A percentile compares a stretch with the other conserved stretches of the same genome.
phyloP scores from a whole-genome alignment of 2,113 vertebrate species.

The Chionis minor region DNA sequence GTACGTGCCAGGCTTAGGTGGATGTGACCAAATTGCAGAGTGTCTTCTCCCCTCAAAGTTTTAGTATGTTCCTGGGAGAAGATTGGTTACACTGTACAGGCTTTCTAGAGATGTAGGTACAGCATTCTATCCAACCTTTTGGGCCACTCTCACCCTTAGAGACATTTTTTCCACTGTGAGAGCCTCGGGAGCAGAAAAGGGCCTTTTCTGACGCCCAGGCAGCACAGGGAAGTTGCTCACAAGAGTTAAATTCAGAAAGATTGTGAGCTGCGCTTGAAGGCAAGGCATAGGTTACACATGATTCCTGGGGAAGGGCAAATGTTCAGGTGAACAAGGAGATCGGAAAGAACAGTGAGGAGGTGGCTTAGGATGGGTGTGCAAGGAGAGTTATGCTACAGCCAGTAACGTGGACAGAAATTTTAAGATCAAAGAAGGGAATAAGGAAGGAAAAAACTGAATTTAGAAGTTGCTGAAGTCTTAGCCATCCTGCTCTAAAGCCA shows the following conservation, averaged over 20 bases:
- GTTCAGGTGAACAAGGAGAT: neutral
- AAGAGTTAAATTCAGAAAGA: neutral
- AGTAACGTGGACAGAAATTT: neutral
- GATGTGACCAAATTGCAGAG: neutral
- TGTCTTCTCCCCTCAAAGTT: neutral
- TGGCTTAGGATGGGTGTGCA: neutral
- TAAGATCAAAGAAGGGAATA: neutral
- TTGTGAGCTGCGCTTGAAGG: neutral
- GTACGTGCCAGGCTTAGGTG: neutral
- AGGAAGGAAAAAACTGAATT: neutral
- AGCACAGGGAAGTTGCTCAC: neutral
- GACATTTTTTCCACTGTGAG: neutral
- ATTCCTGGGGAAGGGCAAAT: neutral
- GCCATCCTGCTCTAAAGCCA: neutral
- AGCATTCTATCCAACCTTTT: neutral
- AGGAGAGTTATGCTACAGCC: neutral
- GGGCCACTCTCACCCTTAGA: neutral
- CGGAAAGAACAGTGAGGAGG: neutral
- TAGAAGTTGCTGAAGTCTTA: neutral
- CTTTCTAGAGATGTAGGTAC: neutral
- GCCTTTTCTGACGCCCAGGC: neutral
- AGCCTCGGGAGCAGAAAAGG: neutral
- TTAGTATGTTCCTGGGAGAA: neutral
- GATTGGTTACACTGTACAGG: accelerated
- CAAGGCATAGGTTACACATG: neutral